A percentile compares a stretch with the other conserved stretches of the same genome.
Evolutionary conservation across 2,113 vertebrate genomes (phyloP).

Genomic region (Corythaeola cristata): DNA sequence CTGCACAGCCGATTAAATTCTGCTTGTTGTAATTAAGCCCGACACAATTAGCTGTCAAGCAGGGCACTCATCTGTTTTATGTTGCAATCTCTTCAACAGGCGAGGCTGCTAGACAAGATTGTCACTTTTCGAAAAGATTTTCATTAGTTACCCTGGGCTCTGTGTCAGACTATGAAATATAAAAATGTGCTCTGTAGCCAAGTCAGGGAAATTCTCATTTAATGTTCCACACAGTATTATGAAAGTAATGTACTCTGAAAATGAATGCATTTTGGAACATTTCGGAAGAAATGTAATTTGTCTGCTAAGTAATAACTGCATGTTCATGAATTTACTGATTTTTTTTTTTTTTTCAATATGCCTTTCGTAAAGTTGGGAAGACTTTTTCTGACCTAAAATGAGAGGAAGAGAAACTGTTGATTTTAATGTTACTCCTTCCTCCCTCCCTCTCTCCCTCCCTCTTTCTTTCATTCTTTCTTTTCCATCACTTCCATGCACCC

Average conservation of each 20-base stretch:
- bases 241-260: constrained; percentile 74
- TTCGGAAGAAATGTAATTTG: constrained; percentile 69
- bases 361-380: constrained; percentile 41
- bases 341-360: background rate
- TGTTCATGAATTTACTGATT: constrained; percentile 56
- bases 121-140: constrained; percentile 73
- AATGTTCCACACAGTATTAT: constrained; percentile 69
- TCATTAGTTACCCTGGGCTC: constrained; percentile 74
- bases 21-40: constrained; percentile 78
- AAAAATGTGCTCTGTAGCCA: constrained; percentile 56
- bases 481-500: background rate
- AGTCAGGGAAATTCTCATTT: constrained; percentile 68
- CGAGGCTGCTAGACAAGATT: constrained; percentile 68
- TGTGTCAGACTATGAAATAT: constrained; percentile 66
- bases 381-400: constrained; percentile 28
- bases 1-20: constrained; percentile 75
- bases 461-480: background rate
- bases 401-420: constrained; percentile 26
- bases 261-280: constrained; percentile 72
- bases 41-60: constrained; percentile 78
- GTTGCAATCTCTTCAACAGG: constrained; percentile 72
- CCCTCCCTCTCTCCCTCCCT: background rate
- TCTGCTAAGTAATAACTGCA: constrained; percentile 69
- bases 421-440: background rate
- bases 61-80: constrained; percentile 77